Base-by-base conservation (phyloP, 2,888 invertebrate genomes). In the Notodonta dromedarius region DNA sequence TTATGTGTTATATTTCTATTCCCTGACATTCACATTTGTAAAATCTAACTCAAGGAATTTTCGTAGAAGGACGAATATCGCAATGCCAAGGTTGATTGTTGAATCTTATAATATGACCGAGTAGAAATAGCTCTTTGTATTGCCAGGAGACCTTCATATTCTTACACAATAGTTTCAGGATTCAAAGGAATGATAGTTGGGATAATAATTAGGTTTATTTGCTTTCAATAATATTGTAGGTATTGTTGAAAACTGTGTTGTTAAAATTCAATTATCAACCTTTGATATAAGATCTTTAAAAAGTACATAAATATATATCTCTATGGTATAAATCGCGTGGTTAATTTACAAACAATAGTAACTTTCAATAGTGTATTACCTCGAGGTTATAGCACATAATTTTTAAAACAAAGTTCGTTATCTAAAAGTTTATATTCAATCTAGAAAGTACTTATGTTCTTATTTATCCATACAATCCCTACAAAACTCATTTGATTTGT, bases 41-140 rank as follows among this genome's bases (percentile, higher is more conserved):
- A 50, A 50, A 50, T 50, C 50, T 50, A 16, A 50, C 48, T n/a
- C 16, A 50, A 16, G 6, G 50, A 14, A 5, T 50, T 50, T 14
- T 52, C 11, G 9, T 52, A 9, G 35, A 53, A 53, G 54, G 39
- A 54, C 13, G 4, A 54, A 5, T 24, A 39, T 8, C n/a, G 39
- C 54, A 54, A 14, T 54, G 54, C 14, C 54, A 54, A 54, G 54
- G 54, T 54, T 39, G 50, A 9, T 16, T 11, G 50, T 50, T 50
- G 9, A 50, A 16, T 50, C 0, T 50, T 13, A 32, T 32, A 32
- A 52, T 13, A 32, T 32, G 24, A 2, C 5, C 12, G 14, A 5
- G 39, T 39, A 54, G 54, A 54, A 14, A 54, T 24, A 54, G n/a
- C 14, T 24, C 54, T 24, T 13, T 39, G 14, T 40, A 54, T n/a